Conservation (phyloP, 2,888 invertebrate genomes). For the Drosophila recens region DNA sequence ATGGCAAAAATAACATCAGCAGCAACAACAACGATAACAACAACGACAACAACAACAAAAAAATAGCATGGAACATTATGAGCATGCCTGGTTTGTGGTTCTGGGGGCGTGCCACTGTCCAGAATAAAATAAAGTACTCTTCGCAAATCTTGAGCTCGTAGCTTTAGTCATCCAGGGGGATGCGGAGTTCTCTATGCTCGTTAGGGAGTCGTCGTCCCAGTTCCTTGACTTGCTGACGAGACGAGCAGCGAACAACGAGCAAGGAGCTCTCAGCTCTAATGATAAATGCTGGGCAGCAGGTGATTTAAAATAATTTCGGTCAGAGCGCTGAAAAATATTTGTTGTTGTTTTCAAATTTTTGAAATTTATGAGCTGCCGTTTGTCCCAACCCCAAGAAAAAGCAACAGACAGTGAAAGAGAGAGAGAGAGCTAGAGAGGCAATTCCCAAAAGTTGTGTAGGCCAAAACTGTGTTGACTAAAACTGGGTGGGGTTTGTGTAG, state of each 20-base stretch:
- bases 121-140: constrained; percentile 73
- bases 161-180: constrained; percentile 52
- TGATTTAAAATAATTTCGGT: constrained; percentile 81
- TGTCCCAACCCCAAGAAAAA: constrained; percentile 20
- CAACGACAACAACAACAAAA: constrained; percentile 1
- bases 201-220: constrained; percentile 43
- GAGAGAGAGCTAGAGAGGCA: not conserved
- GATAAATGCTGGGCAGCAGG: constrained; percentile 81
- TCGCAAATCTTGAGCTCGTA: constrained; percentile 65
- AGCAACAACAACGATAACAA: constrained; percentile 22
- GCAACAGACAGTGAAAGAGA: not conserved
- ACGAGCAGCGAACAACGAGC: not conserved
- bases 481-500: constrained; percentile 18
- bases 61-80: constrained; percentile 54
- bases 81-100: constrained; percentile 47
- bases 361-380: constrained; percentile 73
- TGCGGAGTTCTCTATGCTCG: constrained; percentile 59
- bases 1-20: constrained; percentile 73
- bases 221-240: constrained; percentile 40
- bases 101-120: constrained; percentile 63
- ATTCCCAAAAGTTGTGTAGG: constrained; percentile 47
- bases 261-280: constrained; percentile 51
- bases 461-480: constrained; percentile 48
- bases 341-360: constrained; percentile 70
- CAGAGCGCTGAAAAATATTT: constrained; percentile 72